Conservation (phyloP, 2,113 vertebrate species). For the Sisor rabdophorus region DNA sequence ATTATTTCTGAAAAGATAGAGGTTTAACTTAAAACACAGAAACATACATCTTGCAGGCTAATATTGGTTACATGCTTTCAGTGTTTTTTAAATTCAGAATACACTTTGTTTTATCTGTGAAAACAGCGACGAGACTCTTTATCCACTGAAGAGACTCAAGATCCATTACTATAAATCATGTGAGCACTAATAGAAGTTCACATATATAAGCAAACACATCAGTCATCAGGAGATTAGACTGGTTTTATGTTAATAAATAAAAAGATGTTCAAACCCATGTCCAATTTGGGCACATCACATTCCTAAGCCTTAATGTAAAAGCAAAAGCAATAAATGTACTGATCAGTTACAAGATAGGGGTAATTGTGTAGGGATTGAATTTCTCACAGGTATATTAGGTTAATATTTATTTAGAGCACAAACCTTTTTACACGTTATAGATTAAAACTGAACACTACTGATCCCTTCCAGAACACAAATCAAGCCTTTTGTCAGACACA, state of each 20-base stretch:
- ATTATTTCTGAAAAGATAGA: neutral
- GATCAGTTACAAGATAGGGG: conserved; percentile 15
- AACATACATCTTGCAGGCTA: neutral
- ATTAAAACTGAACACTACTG: neutral
- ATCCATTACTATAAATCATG: conserved; percentile 1
- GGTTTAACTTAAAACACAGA: neutral
- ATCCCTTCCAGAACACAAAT: neutral
- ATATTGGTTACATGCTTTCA: neutral
- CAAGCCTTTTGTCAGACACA: neutral
- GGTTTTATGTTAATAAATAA: neutral
- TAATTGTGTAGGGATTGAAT: neutral
- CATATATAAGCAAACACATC: neutral
- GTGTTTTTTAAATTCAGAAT: no score
- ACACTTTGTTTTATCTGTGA: neutral
- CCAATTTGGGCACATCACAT: conserved; percentile 6
- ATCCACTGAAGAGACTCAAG: neutral
- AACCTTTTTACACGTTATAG: neutral
- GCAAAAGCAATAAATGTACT: neutral
- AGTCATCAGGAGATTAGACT: conserved; percentile 1
- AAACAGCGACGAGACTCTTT: neutral
- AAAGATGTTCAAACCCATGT: neutral
- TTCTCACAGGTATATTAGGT: neutral
- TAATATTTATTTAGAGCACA: neutral
- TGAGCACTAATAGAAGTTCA: neutral
- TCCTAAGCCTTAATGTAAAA: conserved; percentile 25